phyloP scores from a whole-genome alignment of 2,797 vertebrate genomes.

The Catharus ustulatus region DNA sequence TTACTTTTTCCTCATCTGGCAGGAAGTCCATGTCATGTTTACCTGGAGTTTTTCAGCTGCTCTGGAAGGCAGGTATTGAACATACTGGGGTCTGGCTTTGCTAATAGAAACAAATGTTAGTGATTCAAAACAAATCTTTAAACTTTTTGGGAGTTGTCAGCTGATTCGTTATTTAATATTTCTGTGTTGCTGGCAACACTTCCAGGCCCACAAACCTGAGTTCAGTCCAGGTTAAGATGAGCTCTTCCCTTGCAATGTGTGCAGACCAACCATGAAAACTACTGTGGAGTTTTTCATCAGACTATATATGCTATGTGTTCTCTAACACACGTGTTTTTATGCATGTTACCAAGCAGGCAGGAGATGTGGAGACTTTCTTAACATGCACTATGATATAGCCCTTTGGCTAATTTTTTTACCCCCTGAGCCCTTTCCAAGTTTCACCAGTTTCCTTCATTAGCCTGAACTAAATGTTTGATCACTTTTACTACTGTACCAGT shows the following conservation, averaged over 20 bases:
- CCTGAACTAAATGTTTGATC: not conserved
- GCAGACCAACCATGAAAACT: conserved; percentile 3
- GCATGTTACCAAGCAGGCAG: not conserved
- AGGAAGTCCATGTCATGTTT: not conserved
- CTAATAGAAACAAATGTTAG: not conserved
- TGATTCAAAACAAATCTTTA: not conserved
- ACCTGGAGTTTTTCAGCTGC: not conserved
- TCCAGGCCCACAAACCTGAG: not conserved
- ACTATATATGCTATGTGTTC: not conserved
- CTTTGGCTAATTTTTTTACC: not conserved
- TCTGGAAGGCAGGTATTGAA: not conserved
- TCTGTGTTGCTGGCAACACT: not conserved
- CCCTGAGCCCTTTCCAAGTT: not conserved
- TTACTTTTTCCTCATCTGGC: not conserved
- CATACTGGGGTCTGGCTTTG: not conserved
- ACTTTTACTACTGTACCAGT: not conserved
- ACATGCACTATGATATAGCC: not conserved
- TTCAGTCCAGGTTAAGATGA: not conserved
- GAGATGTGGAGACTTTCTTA: not conserved
- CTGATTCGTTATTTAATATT: not conserved
- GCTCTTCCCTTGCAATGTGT: not conserved
- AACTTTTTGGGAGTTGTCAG: not conserved
- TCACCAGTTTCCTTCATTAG: not conserved
- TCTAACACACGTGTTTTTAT: not conserved
- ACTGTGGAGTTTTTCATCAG: conserved; percentile 38